phyloP scores from a whole-genome alignment of 2,888 invertebrate species.

The Lithophane socia region DNA sequence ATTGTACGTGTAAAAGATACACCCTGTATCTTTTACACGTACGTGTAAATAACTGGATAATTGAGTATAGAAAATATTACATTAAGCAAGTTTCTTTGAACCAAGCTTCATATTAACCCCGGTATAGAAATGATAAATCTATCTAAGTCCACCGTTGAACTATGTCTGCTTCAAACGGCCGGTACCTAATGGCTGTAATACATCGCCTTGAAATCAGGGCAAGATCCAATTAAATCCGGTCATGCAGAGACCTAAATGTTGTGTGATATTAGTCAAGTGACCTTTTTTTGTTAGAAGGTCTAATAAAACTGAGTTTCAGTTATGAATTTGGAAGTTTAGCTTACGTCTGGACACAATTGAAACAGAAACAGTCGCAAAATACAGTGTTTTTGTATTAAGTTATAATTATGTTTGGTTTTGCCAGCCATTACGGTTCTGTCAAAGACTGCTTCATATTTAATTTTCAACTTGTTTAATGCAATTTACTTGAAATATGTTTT shows the following conservation, averaged over 20 bases:
- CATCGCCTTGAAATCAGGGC: conserved; percentile 36
- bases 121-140: conserved; percentile 32
- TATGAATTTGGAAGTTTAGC: neutral
- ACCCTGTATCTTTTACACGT: too few relatives aligned
- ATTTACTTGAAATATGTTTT: neutral
- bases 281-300: conserved; percentile 28
- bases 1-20: too few relatives aligned
- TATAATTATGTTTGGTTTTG: neutral
- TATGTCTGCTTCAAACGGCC: conserved; percentile 47
- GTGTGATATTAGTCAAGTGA: conserved; percentile 50
- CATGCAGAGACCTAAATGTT: conserved; percentile 49
- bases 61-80: conserved; percentile 11
- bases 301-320: neutral
- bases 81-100: conserved; percentile 2
- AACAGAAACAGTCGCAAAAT: neutral
- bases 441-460: conserved; percentile 3
- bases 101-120: neutral
- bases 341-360: neutral
- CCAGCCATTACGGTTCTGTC: neutral
- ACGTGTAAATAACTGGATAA: conserved; percentile 26
- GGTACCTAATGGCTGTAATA: conserved; percentile 39
- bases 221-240: conserved; percentile 51
- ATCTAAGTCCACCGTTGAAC: conserved; percentile 7
- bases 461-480: neutral
- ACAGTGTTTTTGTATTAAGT: neutral